A percentile compares a stretch with the other conserved stretches of the same genome.
phyloP scores from a whole-genome alignment of 2,888 invertebrate genomes.

The Tyria jacobaeae region DNA sequence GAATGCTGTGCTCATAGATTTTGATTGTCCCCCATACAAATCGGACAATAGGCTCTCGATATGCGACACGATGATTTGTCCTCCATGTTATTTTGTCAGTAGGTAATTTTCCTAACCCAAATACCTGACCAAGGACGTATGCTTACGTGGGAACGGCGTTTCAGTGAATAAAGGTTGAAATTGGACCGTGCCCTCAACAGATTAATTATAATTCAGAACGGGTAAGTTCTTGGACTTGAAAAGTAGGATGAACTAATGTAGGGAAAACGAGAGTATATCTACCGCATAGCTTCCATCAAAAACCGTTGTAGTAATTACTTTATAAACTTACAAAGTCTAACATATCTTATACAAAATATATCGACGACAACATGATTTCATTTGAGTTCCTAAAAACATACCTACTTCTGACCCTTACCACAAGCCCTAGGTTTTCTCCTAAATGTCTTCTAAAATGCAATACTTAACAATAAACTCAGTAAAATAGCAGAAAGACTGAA shows the following conservation, averaged over 20 bases:
- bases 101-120: constrained; percentile 79
- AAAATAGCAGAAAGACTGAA: too few relatives aligned
- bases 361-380: too few relatives aligned
- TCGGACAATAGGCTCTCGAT: constrained; percentile 76
- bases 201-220: constrained; percentile 38
- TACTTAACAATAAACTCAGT: too few relatives aligned
- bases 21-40: constrained; percentile 73
- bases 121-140: constrained; percentile 78
- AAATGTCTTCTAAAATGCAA: too few relatives aligned
- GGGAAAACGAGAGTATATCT: constrained; percentile 24
- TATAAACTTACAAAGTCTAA: too few relatives aligned
- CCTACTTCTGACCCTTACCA: too few relatives aligned
- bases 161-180: constrained; percentile 43
- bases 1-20: constrained; percentile 71
- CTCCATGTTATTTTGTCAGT: constrained; percentile 69
- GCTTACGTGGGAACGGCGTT: constrained; percentile 63
- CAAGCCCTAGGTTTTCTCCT: too few relatives aligned
- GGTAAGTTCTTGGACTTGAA: constrained; percentile 29
- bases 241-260: constrained; percentile 29
- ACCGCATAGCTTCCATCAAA: constrained; percentile 10
- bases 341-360: too few relatives aligned
- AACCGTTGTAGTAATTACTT: not conserved
- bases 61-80: constrained; percentile 66
- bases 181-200: constrained; percentile 46
- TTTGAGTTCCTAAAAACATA: too few relatives aligned